phyloP scores from a whole-genome alignment of 2,888 invertebrate species.

The Habroteleia sp. region DNA sequence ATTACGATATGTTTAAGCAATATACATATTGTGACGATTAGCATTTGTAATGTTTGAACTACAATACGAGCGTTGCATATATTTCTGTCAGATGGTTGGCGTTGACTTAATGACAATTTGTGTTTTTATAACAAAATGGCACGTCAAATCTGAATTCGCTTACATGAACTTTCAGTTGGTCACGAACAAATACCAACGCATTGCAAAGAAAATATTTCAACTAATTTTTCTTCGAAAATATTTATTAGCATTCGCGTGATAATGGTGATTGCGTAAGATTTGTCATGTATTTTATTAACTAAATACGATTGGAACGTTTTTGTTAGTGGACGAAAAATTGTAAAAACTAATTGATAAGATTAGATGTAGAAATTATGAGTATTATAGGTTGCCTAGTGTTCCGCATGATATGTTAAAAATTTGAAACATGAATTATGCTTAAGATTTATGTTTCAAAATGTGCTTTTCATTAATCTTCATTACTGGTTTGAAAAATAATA shows the following conservation, averaged over 20 bases:
- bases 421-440: constrained; percentile 14
- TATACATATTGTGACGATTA: constrained; percentile 52
- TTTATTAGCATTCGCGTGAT: constrained; percentile 21
- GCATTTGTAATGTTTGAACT: constrained; percentile 46
- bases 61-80: constrained; percentile 42
- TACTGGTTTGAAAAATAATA: neutral
- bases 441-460: constrained; percentile 17
- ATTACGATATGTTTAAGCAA: constrained; percentile 28
- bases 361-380: constrained; percentile 23
- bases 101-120: constrained; percentile 12
- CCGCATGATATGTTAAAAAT: constrained; percentile 22
- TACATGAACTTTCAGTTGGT: constrained; percentile 9
- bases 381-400: constrained; percentile 30
- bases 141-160: constrained; percentile 16
- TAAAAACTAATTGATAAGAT: constrained; percentile 28
- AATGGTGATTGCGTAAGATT: constrained; percentile 35
- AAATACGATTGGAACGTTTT: constrained; percentile 21
- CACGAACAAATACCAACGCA: no score
- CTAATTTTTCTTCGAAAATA: constrained; percentile 11
- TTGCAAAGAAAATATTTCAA: constrained; percentile 18
- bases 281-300: constrained; percentile 32
- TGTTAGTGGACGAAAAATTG: constrained; percentile 2
- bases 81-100: constrained; percentile 34
- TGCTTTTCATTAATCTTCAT: neutral
- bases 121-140: constrained; percentile 19